Base-by-base conservation (phyloP, 1,140 invertebrate genomes). In the Panagrolaimus sp. region DNA sequence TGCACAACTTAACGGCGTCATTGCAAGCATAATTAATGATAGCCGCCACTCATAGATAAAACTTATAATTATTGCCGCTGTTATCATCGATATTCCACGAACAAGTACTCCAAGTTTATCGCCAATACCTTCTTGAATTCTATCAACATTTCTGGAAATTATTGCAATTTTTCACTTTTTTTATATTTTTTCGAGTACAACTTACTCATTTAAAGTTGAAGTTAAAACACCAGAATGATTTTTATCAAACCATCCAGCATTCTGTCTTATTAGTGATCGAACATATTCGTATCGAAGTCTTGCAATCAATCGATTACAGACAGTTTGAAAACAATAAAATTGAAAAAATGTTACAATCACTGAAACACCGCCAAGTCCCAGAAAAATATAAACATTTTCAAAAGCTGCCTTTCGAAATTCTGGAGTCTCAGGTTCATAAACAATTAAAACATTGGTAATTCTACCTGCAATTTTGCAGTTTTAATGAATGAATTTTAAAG, bases 211-310 rank as follows among this genome's bases (percentile, higher is more conserved):
- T 73, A 94, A 88, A 84, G 90, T 88, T 63, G 89, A 90, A 68
- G 91, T 91, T 76, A 94, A 91, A 79, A 92, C 91, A 76, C 91
- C 90, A 17, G 89, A 89, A 28, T 90, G 89, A 75, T 91, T 89
- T 1, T 89, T 88, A 80, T 94, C 92, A 83, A 91, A 93, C 91
- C 91, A 95, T 26, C 88, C 85, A 78, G 94, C 91, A 77, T 94
- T 91, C 84, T 94, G 92, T 17, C 90, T 87, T 5, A 95, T 84
- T 0, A 92, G 88, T 6, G 90, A 87, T 74, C 87, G 84, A n/a
- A 92, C 84, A 80, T 90, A 92, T 73, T 86, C 84, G 73, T 86
- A 87, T 47, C 90, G 88, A 26, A 92, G 88, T 79, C 88, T 86
- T 46, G 87, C 86, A 43, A 90, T 88, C 85, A 92, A 38, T 38